Evolutionary conservation across 2,113 vertebrate genomes (phyloP).

Genomic region (Tapirus terrestris): DNA sequence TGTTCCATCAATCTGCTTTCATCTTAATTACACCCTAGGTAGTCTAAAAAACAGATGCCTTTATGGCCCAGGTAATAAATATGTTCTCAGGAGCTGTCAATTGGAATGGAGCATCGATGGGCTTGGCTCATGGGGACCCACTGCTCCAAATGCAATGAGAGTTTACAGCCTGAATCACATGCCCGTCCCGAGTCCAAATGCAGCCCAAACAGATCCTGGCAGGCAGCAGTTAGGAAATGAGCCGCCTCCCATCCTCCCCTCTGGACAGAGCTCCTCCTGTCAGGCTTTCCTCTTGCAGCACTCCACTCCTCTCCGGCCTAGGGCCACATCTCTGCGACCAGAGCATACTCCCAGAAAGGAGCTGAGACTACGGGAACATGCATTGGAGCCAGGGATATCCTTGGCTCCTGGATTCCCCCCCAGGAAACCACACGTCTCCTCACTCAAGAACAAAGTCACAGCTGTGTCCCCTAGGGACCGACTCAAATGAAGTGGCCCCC

Average conservation of each 20-base stretch:
- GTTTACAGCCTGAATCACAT: neutral
- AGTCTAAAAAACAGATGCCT: conserved; percentile 74
- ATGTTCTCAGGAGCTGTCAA: conserved; percentile 21
- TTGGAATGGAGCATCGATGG: neutral
- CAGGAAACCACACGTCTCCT: neutral
- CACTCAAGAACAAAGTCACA: too few relatives aligned
- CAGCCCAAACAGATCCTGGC: neutral
- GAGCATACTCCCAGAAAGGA: neutral
- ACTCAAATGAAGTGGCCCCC: neutral
- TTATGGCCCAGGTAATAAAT: conserved; percentile 45
- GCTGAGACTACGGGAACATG: neutral
- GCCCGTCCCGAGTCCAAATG: neutral
- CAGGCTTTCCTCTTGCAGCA: neutral
- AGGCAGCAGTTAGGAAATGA: neutral
- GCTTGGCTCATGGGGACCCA: neutral
- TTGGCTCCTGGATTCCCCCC: neutral
- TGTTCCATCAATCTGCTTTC: conserved; percentile 54
- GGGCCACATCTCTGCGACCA: neutral
- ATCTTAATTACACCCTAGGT: conserved; percentile 66
- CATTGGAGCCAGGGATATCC: neutral
- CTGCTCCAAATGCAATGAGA: neutral
- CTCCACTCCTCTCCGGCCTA: neutral
- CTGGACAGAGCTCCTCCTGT: neutral
- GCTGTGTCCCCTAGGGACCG: neutral
- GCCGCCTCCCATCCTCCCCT: neutral